Base-by-base conservation (phyloP, 2,888 invertebrate species). In the Apeira syringaria region DNA sequence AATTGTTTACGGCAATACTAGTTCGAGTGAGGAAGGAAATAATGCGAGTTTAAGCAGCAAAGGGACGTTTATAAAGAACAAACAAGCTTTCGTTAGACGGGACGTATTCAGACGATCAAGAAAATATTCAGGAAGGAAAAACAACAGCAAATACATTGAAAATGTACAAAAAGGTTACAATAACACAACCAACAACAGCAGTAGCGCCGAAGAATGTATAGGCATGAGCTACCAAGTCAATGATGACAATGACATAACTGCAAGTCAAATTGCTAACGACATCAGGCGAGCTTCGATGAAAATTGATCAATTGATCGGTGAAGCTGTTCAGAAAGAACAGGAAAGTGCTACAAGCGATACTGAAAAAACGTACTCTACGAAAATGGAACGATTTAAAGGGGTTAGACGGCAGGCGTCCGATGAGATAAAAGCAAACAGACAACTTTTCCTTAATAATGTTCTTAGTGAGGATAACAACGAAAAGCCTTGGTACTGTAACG, bases 51-150 rank as follows among this genome's bases (percentile, higher is more conserved):
- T 68, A 15, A 68, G 79, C 25, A 79, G 74, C 59, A 90, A 90
- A 49, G 86, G 92, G 32, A 91, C 92, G 13, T 92, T 91, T 49
- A 91, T 92, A 31, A 92, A 92, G 72, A 90, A 90, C 44, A 92
- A 92, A 62, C 90, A 92, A 61, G 91, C 85, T 2, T 90, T 90
- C 50, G 81, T 86, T 0, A 70, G 90, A 49, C 71, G 90, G 62
- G 90, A 90, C 41, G 89, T 90, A 2, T 90, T 89, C 45, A 79
- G 90, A 53, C 74, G 90, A 48, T 90, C 90, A 5, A 80, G 90
- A 50, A 90, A 90, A 56, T 90, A 88, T 63, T 89, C 89, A 0
- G 86, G 89, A 32, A 79, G 89, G 47, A 90, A 87, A 54, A 87
- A 79, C 48, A 84, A 73, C 37, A 78, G 70, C 42, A 85, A 85